Evolutionary conservation across 2,888 invertebrate species (phyloP), one percentile per base, ranked within the genome.

Genomic region (Meganola albula): DNA sequence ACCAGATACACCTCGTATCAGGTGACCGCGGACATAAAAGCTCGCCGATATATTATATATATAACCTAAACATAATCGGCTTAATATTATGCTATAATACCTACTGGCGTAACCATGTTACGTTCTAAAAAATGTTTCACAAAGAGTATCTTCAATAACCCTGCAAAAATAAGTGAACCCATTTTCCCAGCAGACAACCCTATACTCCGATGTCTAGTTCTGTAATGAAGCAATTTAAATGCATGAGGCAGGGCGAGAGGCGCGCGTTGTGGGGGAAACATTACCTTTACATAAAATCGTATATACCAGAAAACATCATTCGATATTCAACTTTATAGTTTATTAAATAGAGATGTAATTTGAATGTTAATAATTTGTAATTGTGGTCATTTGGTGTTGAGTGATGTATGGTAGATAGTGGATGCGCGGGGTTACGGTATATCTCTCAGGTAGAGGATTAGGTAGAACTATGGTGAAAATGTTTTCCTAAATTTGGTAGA

Each of bases 221-320:
- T 64, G 77, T 87, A 87, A 87, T 87, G 87, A 87, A 87, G 87
- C 86, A 87, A 87, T 87, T 86, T 87, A 87, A 87, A 87, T 87
- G 87, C 87, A 87, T 87, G 86, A 87, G 84, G 84, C 80, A 85
- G 85, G 85, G 84, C 83, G 79, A 76, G 83, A 78, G 78, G 70
- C 72, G 58, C 66, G 65, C 59, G 64, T 77, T 83, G 83, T 72
- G 84, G 84, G 85, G 83, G 72, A 64, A 71, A 41, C 41, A 37
- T 51, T 40, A 44, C 47, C 47, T 48, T 38, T 46, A 42, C 44
- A 40, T 51, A 72, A 58, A 18, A 58, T 33, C 62, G 25, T 58
- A 80, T 66, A 44, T 26, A 26, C 46, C 13, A 2, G 9, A 20
- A 11, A 3, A 18, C 21, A 35, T 16, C 34, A 18, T 49, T 37